These are phyloP conservation scores for Morpho helenor DNA, from an alignment of 2,888 invertebrate genomes.

Conservation along the genomic window DNA sequence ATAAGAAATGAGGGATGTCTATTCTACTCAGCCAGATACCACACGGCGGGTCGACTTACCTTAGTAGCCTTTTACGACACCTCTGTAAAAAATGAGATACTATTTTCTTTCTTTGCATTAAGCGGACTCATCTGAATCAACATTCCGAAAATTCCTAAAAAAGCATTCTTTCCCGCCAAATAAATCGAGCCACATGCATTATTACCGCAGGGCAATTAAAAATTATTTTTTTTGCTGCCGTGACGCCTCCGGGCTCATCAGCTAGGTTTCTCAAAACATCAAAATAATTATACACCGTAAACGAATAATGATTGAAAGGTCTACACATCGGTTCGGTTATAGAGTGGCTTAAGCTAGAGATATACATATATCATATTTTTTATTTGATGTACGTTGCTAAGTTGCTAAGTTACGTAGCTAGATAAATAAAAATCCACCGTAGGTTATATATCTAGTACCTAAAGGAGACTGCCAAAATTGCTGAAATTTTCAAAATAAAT, in stretches of 20 bases:
- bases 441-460: no score
- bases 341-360: slow-evolving; percentile 36
- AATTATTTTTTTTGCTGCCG: slow-evolving; percentile 36
- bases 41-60: no score
- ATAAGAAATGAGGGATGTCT: no score
- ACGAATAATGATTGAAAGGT: slow-evolving; percentile 74
- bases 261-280: slow-evolving; percentile 54
- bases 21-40: no score
- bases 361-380: not conserved
- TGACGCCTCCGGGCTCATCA: slow-evolving; percentile 57
- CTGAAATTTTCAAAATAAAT: no score
- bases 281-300: slow-evolving; percentile 71
- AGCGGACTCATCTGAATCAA: not conserved
- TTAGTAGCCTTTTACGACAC: no score
- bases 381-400: not conserved
- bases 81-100: no score
- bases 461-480: no score
- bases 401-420: no score
- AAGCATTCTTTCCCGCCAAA: slow-evolving; percentile 7
- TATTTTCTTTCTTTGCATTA: not conserved
- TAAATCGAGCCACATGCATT: slow-evolving; percentile 35
- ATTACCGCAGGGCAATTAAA: slow-evolving; percentile 68
- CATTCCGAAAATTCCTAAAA: slow-evolving; percentile 7
- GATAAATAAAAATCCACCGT: no score
- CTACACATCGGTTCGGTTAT: slow-evolving; percentile 41